Conservation (phyloP, 2,797 vertebrate genomes). For the Chanos chanos region DNA sequence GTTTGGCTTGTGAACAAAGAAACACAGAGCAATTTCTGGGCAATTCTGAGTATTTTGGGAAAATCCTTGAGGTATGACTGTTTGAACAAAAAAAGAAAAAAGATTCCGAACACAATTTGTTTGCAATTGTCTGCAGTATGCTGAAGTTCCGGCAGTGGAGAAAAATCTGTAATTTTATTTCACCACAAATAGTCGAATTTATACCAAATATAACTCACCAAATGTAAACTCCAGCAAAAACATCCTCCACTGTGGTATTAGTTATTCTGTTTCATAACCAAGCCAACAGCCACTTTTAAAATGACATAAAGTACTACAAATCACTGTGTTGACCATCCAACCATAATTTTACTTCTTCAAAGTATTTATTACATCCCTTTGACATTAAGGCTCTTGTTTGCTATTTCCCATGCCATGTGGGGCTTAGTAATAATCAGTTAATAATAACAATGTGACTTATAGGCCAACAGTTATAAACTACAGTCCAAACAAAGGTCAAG, state of each 20-base stretch:
- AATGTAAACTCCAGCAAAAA: constrained; percentile 53
- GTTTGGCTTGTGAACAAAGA: constrained; percentile 25
- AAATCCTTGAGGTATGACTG: constrained; percentile 47
- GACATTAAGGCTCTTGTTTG: no score
- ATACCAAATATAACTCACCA: constrained; percentile 59
- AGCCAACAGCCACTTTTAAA: constrained; percentile 26
- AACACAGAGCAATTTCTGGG: constrained; percentile 20
- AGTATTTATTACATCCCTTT: no score
- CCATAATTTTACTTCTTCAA: no score
- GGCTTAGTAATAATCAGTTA: no score
- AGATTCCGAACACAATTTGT: constrained; percentile 60
- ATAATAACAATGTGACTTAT: no score
- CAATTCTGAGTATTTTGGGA: constrained; percentile 18
- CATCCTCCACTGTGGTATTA: constrained; percentile 22
- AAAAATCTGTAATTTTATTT: constrained; percentile 55
- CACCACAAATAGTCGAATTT: constrained; percentile 57
- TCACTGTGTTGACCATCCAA: no score
- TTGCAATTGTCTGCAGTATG: constrained; percentile 65
- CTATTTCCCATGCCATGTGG: no score
- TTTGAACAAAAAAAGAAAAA: constrained; percentile 35
- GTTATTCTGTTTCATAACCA: constrained; percentile 40
- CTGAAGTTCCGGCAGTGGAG: constrained; percentile 49
- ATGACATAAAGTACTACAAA: neutral
- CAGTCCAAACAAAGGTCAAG: no score
- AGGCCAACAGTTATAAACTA: no score